A percentile compares a stretch with the other conserved stretches of the same genome.
These are phyloP conservation scores for Chalcis sispes DNA, from an alignment of 2,888 invertebrate species.

Conservation along the genomic window DNA sequence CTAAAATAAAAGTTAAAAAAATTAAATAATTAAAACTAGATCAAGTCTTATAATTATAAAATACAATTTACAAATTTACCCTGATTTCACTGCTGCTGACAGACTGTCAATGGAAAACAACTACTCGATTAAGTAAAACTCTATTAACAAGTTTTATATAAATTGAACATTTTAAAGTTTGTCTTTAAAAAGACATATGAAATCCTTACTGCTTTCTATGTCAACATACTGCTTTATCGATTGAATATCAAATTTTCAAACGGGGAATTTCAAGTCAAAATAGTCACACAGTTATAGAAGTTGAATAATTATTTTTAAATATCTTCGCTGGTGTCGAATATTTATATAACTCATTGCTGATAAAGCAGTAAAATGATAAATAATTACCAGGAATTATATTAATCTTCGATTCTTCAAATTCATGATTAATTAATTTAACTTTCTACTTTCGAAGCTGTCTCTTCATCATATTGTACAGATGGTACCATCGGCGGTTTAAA, in stretches of 20 bases:
- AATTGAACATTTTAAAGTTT: too few relatives aligned
- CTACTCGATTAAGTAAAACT: slow-evolving; percentile 12
- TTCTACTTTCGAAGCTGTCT: slow-evolving; percentile 74
- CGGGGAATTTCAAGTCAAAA: too few relatives aligned
- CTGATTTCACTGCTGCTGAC: slow-evolving; percentile 12
- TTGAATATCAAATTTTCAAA: too few relatives aligned
- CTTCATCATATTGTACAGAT: slow-evolving; percentile 87
- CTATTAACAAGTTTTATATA: slow-evolving; percentile 13
- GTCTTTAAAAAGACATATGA: too few relatives aligned
- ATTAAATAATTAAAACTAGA: slow-evolving; percentile 44
- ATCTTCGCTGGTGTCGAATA: not conserved
- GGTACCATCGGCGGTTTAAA: slow-evolving; percentile 90
- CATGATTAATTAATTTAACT: slow-evolving; percentile 52
- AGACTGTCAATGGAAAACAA: not conserved
- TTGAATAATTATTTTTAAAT: slow-evolving; percentile 3
- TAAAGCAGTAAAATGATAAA: too few relatives aligned
- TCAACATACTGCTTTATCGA: too few relatives aligned
- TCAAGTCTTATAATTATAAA: slow-evolving; percentile 24
- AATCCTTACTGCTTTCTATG: too few relatives aligned
- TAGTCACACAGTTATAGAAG: slow-evolving; percentile 11
- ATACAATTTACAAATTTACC: slow-evolving; percentile 39
- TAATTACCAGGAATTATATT: not conserved
- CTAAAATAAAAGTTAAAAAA: slow-evolving; percentile 14
- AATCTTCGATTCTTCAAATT: slow-evolving; percentile 7
- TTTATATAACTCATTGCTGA: too few relatives aligned